Conservation (phyloP, 2,888 invertebrate genomes). For the Drosophila yooni region DNA sequence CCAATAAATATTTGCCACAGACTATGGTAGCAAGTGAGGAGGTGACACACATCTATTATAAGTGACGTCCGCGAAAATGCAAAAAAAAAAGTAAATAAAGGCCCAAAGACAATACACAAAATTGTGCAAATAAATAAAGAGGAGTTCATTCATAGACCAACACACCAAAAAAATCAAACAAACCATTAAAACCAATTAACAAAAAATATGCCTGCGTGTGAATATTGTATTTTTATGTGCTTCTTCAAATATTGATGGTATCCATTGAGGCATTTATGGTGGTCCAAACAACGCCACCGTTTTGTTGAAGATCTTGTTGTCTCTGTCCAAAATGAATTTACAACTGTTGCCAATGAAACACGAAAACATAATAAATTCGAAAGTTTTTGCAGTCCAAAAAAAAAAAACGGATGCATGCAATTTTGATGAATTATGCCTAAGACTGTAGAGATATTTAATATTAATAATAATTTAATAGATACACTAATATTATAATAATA, state of each 20-base stretch:
- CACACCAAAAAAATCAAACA: conserved; percentile 6
- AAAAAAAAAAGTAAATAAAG: conserved; percentile 27
- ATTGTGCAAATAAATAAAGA: conserved; percentile 44
- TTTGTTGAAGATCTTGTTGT: conserved; percentile 47
- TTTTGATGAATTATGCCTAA: conserved; percentile 1
- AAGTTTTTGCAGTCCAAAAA: conserved; percentile 21
- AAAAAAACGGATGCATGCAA: conserved; percentile 14
- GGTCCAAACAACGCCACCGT: conserved; percentile 63
- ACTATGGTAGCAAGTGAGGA: conserved; percentile 38
- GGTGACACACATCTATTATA: conserved; percentile 42
- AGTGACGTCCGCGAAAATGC: conserved; percentile 58
- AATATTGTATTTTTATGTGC: conserved; percentile 33
- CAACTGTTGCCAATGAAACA: conserved; percentile 21
- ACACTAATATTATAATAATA: background rate
- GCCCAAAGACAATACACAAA: conserved; percentile 21
- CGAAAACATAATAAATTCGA: conserved; percentile 45
- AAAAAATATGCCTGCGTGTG: conserved; percentile 60
- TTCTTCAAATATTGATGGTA: conserved; percentile 7
- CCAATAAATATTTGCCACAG: conserved; percentile 63
- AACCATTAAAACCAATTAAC: conserved; percentile 24
- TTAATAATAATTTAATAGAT: background rate
- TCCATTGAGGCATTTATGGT: conserved; percentile 28
- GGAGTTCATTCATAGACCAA: conserved; percentile 58
- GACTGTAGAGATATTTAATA: background rate
- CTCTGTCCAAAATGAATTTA: conserved; percentile 31